Conservation (phyloP, 2,113 vertebrate genomes). For the Saguinus midas region DNA sequence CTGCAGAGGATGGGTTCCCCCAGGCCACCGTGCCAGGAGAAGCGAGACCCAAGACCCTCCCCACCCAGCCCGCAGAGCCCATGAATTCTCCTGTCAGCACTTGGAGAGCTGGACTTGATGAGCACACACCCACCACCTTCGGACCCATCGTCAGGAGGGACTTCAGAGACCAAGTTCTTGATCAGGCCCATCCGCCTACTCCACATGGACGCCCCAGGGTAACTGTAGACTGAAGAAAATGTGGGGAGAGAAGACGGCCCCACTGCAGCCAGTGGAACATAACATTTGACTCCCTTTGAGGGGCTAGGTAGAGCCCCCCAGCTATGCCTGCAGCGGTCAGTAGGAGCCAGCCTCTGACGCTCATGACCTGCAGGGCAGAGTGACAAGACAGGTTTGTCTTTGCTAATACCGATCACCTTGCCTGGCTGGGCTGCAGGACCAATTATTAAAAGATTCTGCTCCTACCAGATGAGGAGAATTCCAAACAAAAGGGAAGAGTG, state of each 20-base stretch:
- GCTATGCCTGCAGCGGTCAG: background rate
- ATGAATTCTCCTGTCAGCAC: background rate
- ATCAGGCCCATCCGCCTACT: background rate
- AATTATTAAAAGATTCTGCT: background rate
- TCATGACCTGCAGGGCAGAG: background rate
- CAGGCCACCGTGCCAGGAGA: background rate
- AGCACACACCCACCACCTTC: background rate
- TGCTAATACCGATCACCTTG: background rate
- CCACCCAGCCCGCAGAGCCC: background rate
- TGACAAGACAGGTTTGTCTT: background rate
- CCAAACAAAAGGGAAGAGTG: background rate
- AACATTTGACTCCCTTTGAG: background rate
- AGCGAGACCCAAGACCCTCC: background rate
- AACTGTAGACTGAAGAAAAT: background rate
- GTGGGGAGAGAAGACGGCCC: background rate
- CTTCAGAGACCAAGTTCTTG: background rate
- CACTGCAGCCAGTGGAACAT: background rate
- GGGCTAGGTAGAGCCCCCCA: background rate
- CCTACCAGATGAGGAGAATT: background rate
- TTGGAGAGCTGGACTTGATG: background rate
- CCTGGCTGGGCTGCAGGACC: background rate
- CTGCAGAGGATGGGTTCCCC: accelerated
- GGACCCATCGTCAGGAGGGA: background rate
- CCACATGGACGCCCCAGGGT: background rate
- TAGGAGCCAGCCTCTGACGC: background rate